Evolutionary conservation across 2,113 vertebrate genomes (phyloP), one percentile per base, ranked within the genome.

Genomic region (Pachyramphus minor): DNA sequence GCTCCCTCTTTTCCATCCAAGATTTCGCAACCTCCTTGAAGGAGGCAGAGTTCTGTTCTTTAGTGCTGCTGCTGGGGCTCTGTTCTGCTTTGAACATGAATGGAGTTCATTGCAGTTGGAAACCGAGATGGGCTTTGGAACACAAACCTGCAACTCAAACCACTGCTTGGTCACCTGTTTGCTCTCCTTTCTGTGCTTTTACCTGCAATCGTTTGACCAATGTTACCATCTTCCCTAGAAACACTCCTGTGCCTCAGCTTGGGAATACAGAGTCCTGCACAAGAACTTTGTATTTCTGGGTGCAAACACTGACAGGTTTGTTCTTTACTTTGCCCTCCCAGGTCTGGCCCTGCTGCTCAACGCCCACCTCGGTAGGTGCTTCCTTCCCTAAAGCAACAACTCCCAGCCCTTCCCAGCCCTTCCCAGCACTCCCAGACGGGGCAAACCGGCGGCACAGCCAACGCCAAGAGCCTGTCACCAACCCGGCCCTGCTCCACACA

Each of bases 301-400:
- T 19, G 33, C 66, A 25, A 68, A 47, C 44, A 13, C 16, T 68
- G 44, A 68, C 44, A 12, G 16, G 44, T 68, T 68, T 47, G 33
- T 47, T 68, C 16, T 49, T 18, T 13, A 7, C 16, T 68, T 68
- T 93, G 42, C 58, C 35, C 83, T 59, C 58, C 11, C 24, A 97
- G 95, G 87, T 68, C 81, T 97, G 85, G 92, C 31, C 30, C 72
- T 96, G 33, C 37, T 96, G 84, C 86, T 96, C 59, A 96, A 96
- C 11, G 67, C 96, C 75, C 92, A 96, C 58, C 23, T 90, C 84
- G 95, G 95, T 96, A 93, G 30, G 95, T 81, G 52, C 31, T 80
- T 59, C 35, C 33, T 28, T 23, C 33, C n/a, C 11, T 19, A 7
- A 55, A 28, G 13, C 27, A 47, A 13, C 12, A 28, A 30, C n/a